Conservation (phyloP, 2,888 invertebrate species). For the Rhaphigaster nebulosa region DNA sequence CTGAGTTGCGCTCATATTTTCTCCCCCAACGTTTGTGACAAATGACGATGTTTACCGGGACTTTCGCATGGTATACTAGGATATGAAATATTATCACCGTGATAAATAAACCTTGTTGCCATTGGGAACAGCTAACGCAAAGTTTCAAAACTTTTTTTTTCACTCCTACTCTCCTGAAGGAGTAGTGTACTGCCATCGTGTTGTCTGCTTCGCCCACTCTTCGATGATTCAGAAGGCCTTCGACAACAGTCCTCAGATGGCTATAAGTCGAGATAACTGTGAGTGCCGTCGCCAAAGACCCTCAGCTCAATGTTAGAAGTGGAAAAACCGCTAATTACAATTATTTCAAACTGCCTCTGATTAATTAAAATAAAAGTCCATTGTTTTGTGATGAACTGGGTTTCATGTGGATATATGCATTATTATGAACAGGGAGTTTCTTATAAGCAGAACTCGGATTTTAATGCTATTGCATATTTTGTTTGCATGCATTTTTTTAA, state of each 20-base stretch:
- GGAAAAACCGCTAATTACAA: not conserved
- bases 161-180: not conserved
- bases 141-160: not conserved
- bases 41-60: not conserved
- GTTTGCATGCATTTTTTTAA: too few species aligned
- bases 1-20: not conserved
- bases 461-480: too few species aligned
- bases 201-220: constrained; percentile 14
- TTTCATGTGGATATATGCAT: too few species aligned
- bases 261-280: not conserved
- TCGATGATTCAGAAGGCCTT: not conserved
- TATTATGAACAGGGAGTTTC: too few species aligned
- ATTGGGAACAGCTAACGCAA: not conserved
- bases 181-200: not conserved
- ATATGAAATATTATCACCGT: not conserved
- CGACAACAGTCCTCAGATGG: not conserved
- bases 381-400: too few species aligned
- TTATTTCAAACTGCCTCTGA: not conserved
- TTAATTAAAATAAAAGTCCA: not conserved
- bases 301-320: not conserved
- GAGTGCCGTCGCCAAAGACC: not conserved
- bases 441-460: too few species aligned
- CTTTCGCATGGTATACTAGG: not conserved
- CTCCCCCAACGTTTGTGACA: not conserved
- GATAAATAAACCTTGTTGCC: not conserved